Percentiles rank a stretch among this genome's conserved stretches.
phyloP scores from a whole-genome alignment of 1,140 invertebrate species.

The Aricia agestis region DNA sequence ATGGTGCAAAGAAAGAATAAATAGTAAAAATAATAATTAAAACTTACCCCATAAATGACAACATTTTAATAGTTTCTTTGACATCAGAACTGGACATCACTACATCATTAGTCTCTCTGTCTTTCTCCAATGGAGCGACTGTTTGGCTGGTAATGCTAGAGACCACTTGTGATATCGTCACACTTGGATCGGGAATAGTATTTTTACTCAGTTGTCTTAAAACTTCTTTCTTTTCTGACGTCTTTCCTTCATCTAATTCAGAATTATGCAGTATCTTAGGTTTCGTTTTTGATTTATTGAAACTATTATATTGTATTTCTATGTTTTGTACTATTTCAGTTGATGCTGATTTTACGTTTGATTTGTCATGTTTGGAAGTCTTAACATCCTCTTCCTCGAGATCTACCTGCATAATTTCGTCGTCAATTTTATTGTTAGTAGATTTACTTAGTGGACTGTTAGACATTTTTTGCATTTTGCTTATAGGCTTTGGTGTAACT shows the following conservation, averaged over 20 bases:
- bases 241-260: neutral
- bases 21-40: neutral
- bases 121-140: conserved; percentile 29
- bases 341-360: neutral
- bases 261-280: neutral
- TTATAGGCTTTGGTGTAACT: conserved; percentile 49
- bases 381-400: neutral
- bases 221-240: neutral
- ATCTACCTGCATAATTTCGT: conserved; percentile 20
- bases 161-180: conserved; percentile 6
- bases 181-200: neutral
- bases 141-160: conserved; percentile 31
- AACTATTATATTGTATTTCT: neutral
- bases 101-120: conserved; percentile 30
- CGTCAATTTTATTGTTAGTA: neutral
- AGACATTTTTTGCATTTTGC: conserved; percentile 54
- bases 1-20: too few relatives aligned
- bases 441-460: conserved; percentile 33
- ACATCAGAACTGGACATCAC: conserved; percentile 44
- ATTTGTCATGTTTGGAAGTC: neutral
- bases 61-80: conserved; percentile 48
- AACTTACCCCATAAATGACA: conserved; percentile 63
- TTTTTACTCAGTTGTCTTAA: neutral
- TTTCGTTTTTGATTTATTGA: neutral
- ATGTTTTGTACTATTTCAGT: neutral